These are phyloP conservation scores for Astropecten irregularis DNA, from an alignment of 53 echinoderm and acorn worm genomes.

Conservation along the genomic window DNA sequence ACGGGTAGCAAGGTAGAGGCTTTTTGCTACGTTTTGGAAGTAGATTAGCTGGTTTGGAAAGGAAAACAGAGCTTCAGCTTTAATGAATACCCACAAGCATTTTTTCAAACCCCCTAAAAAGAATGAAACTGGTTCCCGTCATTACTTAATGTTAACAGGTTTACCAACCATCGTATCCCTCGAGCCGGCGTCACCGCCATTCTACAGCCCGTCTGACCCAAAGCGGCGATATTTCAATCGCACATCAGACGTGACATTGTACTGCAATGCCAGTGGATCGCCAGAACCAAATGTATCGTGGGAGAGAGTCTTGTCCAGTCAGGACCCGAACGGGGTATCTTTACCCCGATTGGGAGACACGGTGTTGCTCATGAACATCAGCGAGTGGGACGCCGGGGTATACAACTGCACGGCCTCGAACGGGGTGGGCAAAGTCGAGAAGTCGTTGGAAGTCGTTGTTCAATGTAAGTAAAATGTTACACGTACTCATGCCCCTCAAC, in stretches of 20 bases:
- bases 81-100: no score
- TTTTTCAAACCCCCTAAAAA: no score
- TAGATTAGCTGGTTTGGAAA: no score
- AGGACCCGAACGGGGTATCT: not conserved
- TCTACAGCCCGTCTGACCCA: constrained; percentile 28
- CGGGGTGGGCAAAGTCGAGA: constrained; percentile 27
- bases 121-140: no score
- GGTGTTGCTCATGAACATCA: constrained; percentile 12
- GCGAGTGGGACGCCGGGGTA: constrained; percentile 22
- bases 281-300: constrained; percentile 53
- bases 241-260: constrained; percentile 57
- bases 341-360: constrained; percentile 9
- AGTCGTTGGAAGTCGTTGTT: constrained; percentile 58
- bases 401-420: constrained; percentile 54
- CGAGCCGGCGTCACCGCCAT: constrained; percentile 32
- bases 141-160: no score
- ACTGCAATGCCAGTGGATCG: constrained; percentile 48
- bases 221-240: constrained; percentile 56
- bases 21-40: no score
- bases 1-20: no score
- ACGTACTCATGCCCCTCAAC: not conserved
- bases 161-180: constrained; percentile 28
- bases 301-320: constrained; percentile 10
- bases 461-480: constrained; percentile 55
- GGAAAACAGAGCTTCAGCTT: no score